These are phyloP conservation scores for Azemiops feae DNA, from an alignment of 2,113 vertebrate species.

Conservation along the genomic window DNA sequence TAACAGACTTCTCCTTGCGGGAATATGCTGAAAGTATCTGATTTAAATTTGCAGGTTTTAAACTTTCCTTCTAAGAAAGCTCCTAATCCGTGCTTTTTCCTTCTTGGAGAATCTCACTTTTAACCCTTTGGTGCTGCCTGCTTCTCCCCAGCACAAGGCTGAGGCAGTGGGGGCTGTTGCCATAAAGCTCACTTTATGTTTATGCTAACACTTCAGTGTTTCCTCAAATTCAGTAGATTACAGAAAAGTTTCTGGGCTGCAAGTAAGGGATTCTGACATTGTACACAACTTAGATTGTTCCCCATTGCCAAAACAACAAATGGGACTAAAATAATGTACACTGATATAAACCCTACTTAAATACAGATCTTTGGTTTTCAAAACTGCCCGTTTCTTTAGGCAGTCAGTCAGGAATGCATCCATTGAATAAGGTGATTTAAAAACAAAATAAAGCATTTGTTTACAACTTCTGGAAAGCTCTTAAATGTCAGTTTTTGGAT, in stretches of 20 bases:
- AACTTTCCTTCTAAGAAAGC: constrained; percentile 7
- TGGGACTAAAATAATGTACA: not conserved
- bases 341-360: not conserved
- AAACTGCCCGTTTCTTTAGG: not conserved
- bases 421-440: not conserved
- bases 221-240: not conserved
- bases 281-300: not conserved
- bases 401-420: not conserved
- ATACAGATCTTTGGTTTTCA: not conserved
- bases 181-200: not conserved
- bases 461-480: not conserved
- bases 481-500: not conserved
- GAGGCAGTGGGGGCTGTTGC: not conserved
- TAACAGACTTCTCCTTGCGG: not conserved
- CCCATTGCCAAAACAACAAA: not conserved
- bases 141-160: not conserved
- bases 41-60: constrained; percentile 14
- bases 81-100: constrained; percentile 22
- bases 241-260: not conserved
- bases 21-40: constrained; percentile 1
- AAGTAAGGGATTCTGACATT: not conserved
- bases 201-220: not conserved
- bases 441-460: not conserved
- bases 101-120: constrained; percentile 1
- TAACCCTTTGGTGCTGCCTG: not conserved